Conservation (phyloP, 2,113 vertebrate species). For the Hippocampus comes region DNA sequence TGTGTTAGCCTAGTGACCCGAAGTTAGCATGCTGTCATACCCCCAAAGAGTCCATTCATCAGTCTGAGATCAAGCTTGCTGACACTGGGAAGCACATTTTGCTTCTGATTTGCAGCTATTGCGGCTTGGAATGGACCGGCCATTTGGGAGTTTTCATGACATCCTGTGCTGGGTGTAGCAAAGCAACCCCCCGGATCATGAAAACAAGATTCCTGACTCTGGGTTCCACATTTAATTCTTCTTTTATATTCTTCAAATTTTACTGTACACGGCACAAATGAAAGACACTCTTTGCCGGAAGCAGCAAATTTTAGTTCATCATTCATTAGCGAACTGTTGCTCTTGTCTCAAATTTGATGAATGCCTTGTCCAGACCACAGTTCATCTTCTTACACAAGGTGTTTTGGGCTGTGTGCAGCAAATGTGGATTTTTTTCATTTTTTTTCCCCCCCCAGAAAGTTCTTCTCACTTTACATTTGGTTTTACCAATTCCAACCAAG, state of each 20-base stretch:
- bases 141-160: too few species aligned
- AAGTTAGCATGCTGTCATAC: too few species aligned
- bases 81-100: background rate
- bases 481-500: background rate
- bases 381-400: background rate
- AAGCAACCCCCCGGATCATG: too few species aligned
- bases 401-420: background rate
- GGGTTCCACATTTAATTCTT: too few species aligned
- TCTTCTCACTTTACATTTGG: background rate
- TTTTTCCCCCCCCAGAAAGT: background rate
- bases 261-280: background rate
- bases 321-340: background rate
- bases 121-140: too few species aligned
- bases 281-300: background rate
- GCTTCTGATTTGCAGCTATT: too few species aligned
- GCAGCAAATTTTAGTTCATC: background rate
- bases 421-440: background rate
- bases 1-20: too few species aligned
- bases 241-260: too few species aligned
- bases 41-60: too few species aligned
- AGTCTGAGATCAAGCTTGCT: background rate
- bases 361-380: background rate
- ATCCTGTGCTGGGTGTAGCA: too few species aligned
- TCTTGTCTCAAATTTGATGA: background rate
- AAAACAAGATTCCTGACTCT: too few species aligned